Percentiles rank a stretch among this genome's conserved stretches.
phyloP scores from a whole-genome alignment of 2,797 vertebrate genomes.

The Pangasius sanitwongsei region DNA sequence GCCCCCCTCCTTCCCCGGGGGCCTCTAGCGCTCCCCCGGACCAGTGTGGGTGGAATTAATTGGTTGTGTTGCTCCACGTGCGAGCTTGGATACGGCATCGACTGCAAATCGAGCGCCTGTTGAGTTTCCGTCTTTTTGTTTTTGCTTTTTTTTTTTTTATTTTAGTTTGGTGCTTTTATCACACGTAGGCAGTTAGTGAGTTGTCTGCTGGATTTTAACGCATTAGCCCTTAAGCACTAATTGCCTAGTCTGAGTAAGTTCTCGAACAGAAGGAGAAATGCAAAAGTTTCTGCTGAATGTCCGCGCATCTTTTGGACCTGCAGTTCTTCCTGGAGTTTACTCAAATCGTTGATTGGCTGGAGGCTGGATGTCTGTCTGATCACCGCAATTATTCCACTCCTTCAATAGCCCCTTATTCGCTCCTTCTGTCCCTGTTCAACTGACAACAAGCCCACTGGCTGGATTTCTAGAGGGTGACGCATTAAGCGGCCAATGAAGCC shows the following conservation, averaged over 20 bases:
- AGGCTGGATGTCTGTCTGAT: conserved; percentile 4
- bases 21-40: conserved; percentile 22
- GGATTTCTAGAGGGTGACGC: conserved; percentile 15
- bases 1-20: conserved; percentile 29
- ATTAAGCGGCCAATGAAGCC: neutral
- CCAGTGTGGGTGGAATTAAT: conserved; percentile 54
- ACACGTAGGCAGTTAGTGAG: neutral
- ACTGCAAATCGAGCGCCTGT: conserved; percentile 38
- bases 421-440: conserved; percentile 2
- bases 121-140: neutral
- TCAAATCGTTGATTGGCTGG: neutral
- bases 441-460: conserved; percentile 7
- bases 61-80: conserved; percentile 49
- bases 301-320: neutral
- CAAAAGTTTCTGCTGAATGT: neutral
- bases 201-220: neutral
- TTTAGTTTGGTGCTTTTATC: conserved; percentile 8
- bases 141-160: neutral
- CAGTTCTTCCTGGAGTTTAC: neutral
- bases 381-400: neutral
- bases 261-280: neutral
- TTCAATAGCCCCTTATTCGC: neutral
- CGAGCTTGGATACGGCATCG: conserved; percentile 26
- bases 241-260: conserved; percentile 18
- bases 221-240: conserved; percentile 24